Evolutionary conservation across 2,113 vertebrate species (phyloP), one percentile per base, ranked within the genome.

Genomic region (Ceuthmochares aereus): DNA sequence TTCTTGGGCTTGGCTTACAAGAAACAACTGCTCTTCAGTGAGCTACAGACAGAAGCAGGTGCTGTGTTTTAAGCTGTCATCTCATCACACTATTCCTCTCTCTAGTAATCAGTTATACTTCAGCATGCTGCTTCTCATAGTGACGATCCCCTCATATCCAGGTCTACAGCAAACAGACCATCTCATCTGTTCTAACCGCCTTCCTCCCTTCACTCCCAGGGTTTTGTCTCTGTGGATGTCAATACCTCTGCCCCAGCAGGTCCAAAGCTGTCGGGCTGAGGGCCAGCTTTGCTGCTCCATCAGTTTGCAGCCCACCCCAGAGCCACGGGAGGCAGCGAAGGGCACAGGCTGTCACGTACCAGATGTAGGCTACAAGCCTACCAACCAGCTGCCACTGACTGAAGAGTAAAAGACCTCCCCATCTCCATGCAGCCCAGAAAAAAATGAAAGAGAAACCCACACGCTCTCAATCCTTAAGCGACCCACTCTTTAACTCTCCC

Each of bases 251-350:
- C 81, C 52, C 45, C 84, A 87, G 72, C 58, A 93, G 78, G 72
- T 11, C 40, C 52, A 47, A 75, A 90, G 32, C 26, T 40, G 14
- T 85, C 21, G 23, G 63, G 70, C 58, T 64, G 68, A 66, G 36
- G 36, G 59, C 49, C 76, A 84, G 76, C 45, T 87, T 40, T 80
- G 55, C 79, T 69, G 72, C 63, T 86, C 72, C 55, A 45, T 36
- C 9, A 0, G 18, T 36, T 54, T 83, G 67, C 79, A 67, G 32
- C 66, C 42, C 14, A 11, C 51, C 32, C 47, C 25, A 64, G n/a
- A 54, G 42, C 45, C 73, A 36, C 0, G 0, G 0, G 1, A 86
- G 54, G 75, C 82, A 73, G 63, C 4, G 45, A 82, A 54, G 30
- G 58, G 23, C 55, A 49, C 49, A 40, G 62, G 9, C 18, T 63